Conservation (phyloP, 2,797 vertebrate species). For the Knipowitschia caucasica region DNA sequence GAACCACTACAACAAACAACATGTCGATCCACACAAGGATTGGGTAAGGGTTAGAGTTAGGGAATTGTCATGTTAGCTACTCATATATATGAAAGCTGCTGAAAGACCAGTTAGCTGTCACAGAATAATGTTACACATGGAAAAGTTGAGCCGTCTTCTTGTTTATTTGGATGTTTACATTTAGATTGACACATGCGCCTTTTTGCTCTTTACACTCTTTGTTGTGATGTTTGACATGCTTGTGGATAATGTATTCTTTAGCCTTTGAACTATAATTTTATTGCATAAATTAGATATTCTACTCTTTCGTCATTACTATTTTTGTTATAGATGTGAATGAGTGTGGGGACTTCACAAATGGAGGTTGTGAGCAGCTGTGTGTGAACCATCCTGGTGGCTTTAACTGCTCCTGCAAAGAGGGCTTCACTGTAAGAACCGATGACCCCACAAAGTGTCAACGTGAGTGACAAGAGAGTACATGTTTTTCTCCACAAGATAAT, state of each 20-base stretch:
- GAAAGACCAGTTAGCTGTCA: too few species aligned
- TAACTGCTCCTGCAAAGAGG: slow-evolving; percentile 75
- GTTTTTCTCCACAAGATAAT: background rate
- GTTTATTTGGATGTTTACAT: too few species aligned
- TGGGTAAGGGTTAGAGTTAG: too few species aligned
- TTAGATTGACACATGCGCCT: too few species aligned
- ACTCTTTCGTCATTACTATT: background rate
- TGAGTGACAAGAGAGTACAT: slow-evolving; percentile 56
- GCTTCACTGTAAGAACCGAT: slow-evolving; percentile 68
- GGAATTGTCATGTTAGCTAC: too few species aligned
- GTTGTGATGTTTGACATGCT: too few species aligned
- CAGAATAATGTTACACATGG: too few species aligned
- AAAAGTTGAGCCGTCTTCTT: too few species aligned
- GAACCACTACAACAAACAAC: too few species aligned
- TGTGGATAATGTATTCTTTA: background rate
- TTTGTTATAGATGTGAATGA: slow-evolving; percentile 74
- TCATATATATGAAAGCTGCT: too few species aligned
- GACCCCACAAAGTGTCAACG: slow-evolving; percentile 74
- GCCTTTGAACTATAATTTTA: background rate
- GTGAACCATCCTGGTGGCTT: slow-evolving; percentile 71
- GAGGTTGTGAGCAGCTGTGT: slow-evolving; percentile 81
- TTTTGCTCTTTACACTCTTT: too few species aligned
- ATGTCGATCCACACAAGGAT: too few species aligned
- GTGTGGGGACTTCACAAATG: slow-evolving; percentile 77
- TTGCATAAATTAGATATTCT: background rate